Conservation (phyloP, 2,797 vertebrate genomes). For the Erethizon dorsatum region DNA sequence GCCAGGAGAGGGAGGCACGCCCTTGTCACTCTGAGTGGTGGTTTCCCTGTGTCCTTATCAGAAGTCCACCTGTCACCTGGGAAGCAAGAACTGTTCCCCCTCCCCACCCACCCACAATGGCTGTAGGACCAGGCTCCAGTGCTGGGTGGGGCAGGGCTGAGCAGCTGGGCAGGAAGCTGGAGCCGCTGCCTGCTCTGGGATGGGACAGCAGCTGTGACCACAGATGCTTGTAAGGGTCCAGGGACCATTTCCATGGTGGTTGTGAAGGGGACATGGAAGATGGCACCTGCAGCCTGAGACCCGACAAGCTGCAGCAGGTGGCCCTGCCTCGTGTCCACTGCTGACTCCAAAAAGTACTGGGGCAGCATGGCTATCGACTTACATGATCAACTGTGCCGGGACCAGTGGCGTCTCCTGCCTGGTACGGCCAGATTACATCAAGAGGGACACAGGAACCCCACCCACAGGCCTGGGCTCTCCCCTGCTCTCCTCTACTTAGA, state of each 20-base stretch:
- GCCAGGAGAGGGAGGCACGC: neutral
- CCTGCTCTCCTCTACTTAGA: neutral
- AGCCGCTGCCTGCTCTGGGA: neutral
- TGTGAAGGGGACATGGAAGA: neutral
- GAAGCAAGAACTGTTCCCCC: neutral
- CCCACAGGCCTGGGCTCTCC: neutral
- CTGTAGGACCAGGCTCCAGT: neutral
- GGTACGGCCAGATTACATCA: conserved; percentile 83
- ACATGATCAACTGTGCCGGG: conserved; percentile 93
- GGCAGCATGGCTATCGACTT: conserved; percentile 88
- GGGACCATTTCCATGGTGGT: neutral
- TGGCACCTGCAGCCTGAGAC: conserved; percentile 87
- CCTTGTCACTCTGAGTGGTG: too few species aligned
- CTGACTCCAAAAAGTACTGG: conserved; percentile 88
- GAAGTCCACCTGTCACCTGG: neutral
- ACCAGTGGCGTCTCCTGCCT: conserved; percentile 92
- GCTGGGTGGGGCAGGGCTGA: too few species aligned
- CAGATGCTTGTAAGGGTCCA: neutral
- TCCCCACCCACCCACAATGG: neutral
- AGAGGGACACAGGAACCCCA: neutral
- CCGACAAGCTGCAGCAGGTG: conserved; percentile 91
- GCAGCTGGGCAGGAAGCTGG: neutral
- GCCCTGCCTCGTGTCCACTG: conserved; percentile 91
- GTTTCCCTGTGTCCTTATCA: neutral
- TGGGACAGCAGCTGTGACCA: neutral